A percentile compares a stretch with the other conserved stretches of the same genome.
Conservation (phyloP, 1,140 invertebrate species). For the Macrotrachela quadricornifera region DNA sequence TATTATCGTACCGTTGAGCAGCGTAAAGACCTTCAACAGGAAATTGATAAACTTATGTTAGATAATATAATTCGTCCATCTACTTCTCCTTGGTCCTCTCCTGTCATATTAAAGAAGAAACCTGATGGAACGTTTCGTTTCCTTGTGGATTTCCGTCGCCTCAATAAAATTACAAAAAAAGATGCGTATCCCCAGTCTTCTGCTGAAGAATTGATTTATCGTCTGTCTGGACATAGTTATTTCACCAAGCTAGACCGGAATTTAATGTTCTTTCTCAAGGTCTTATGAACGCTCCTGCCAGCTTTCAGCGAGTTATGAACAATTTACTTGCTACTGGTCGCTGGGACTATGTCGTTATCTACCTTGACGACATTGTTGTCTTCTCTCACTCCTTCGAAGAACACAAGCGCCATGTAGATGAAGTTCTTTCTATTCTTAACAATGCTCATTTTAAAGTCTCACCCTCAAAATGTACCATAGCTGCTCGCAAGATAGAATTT, state of each 20-base stretch:
- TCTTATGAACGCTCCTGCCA: conserved; percentile 10
- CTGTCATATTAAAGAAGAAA: too few species aligned
- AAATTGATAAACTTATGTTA: not conserved
- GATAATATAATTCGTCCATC: conserved; percentile 3
- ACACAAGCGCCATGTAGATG: not conserved
- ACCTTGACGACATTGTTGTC: conserved; percentile 5
- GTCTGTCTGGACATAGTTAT: not conserved
- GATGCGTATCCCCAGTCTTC: not conserved
- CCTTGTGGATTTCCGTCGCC: too few species aligned
- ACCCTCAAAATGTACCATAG: not conserved
- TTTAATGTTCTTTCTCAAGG: conserved; percentile 12
- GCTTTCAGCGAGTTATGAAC: conserved; percentile 8
- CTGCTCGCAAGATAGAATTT: conserved; percentile 10
- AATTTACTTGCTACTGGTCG: conserved; percentile 15
- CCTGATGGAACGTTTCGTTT: too few species aligned
- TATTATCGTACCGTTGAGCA: too few species aligned
- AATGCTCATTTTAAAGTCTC: not conserved
- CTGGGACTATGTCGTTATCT: conserved; percentile 6
- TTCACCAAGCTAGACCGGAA: not conserved
- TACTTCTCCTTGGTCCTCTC: not conserved
- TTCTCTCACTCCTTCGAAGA: not conserved
- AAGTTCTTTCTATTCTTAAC: not conserved
- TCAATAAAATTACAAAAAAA: too few species aligned
- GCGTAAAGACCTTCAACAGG: too few species aligned
- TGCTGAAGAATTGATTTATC: not conserved